phyloP scores from a whole-genome alignment of 1,140 invertebrate genomes.

The Octopus bimaculoides region DNA sequence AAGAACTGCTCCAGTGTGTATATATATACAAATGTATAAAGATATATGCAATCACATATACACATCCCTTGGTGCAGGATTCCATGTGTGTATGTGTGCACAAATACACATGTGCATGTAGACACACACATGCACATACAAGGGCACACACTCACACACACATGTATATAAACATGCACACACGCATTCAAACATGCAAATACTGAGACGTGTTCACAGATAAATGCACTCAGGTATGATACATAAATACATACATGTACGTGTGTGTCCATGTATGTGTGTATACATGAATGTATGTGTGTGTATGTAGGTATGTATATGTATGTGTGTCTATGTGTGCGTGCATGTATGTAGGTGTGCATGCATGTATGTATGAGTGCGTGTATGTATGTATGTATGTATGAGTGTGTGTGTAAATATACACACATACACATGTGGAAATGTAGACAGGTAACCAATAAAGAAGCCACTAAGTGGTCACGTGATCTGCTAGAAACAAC shows the following conservation, averaged over 20 bases:
- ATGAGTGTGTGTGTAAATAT: background rate
- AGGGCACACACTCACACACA: background rate
- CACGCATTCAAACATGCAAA: background rate
- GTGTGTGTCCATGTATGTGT: background rate
- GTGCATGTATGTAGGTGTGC: background rate
- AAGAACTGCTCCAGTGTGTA: too few relatives aligned
- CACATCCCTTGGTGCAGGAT: too few relatives aligned
- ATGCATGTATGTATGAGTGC: background rate
- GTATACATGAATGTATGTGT: background rate
- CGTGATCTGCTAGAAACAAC: too few relatives aligned
- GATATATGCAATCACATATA: too few relatives aligned
- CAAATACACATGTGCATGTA: too few relatives aligned
- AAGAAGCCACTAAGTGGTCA: too few relatives aligned
- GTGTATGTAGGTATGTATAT: background rate
- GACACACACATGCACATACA: too few relatives aligned
- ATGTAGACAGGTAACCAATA: background rate
- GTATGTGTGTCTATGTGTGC: background rate
- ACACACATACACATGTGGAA: background rate
- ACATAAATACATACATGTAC: background rate
- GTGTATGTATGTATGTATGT: background rate
- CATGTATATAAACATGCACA: background rate
- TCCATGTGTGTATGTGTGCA: too few relatives aligned
- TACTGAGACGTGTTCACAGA: background rate
- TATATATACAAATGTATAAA: too few relatives aligned
- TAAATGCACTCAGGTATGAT: background rate